Conservation (phyloP, 2,797 vertebrate species). For the Enteromius unitaeniatus region DNA sequence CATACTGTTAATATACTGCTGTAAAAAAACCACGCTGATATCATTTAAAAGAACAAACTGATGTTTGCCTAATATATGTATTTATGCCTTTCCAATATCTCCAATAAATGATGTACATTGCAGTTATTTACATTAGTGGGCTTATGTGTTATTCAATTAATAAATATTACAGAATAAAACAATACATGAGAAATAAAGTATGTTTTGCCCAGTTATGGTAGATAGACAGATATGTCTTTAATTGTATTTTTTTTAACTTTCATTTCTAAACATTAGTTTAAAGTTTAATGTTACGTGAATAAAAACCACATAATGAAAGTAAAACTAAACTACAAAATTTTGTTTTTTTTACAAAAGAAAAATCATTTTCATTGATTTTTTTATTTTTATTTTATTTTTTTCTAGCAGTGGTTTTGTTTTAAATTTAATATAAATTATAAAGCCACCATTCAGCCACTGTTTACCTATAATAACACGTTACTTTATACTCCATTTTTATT, state of each 20-base stretch:
- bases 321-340: no score
- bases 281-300: no score
- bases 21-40: background rate
- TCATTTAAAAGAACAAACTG: background rate
- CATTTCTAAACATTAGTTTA: no score
- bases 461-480: background rate
- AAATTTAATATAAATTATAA: background rate
- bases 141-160: background rate
- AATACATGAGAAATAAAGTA: background rate
- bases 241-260: no score
- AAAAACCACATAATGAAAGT: no score
- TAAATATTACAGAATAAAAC: background rate
- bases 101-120: background rate
- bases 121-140: background rate
- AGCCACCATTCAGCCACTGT: background rate
- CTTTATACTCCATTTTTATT: no score
- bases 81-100: background rate
- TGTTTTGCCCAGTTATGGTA: background rate
- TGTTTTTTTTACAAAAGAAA: background rate
- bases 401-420: constrained; percentile 4
- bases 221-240: background rate
- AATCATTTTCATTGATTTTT: background rate
- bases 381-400: background rate
- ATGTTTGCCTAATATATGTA: constrained; percentile 1
- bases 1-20: background rate